Evolutionary conservation across 2,113 vertebrate species (phyloP), one percentile per base, ranked within the genome.

Genomic region (Colius striatus): DNA sequence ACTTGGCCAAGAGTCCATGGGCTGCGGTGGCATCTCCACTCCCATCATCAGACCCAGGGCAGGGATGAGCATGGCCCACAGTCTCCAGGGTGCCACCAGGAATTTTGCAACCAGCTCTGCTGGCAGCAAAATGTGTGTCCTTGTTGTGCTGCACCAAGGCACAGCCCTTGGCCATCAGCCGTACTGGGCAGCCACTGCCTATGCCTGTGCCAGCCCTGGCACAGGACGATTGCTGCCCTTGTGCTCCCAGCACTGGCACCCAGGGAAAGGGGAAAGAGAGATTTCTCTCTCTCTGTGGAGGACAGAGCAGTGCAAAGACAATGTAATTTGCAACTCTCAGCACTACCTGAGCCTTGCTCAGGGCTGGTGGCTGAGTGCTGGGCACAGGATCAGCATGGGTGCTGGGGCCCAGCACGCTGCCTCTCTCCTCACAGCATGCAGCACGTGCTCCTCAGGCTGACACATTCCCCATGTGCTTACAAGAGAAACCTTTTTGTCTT

Each of bases 31-130:
- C 75, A 20, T 15, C 79, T 85, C 92, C 90, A 73, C 68, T 74
- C 36, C 50, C 22, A 22, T 36, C 18, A 26, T 19, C 79, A 54
- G 38, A 26, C 36, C 23, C 27, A 36, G 51, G 51, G 8, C 47
- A 92, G 45, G 45, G 55, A 7, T 4, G 3, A 54, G 47, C 0
- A 0, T 41, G 30, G n/a, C 36, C 8, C 58, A 2, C 0, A 0
- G 77, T 71, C 12, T 54, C 41, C 27, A 19, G 41, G 13, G 1
- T 62, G 43, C n/a, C 25, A 29, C 43, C 51, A 70, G 54, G 25
- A 47, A 23, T 19, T 45, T 48, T 50, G 45, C 12, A 7, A 20
- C 36, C 83, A 13, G 61, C 18, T 79, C 53, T 41, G 23, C 43
- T 36, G 71, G 43, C 75, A 86, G 63, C 26, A 38, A 4, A 29